Evolutionary conservation across 2,888 invertebrate species (phyloP).

Genomic region (Limnephilus auricula): DNA sequence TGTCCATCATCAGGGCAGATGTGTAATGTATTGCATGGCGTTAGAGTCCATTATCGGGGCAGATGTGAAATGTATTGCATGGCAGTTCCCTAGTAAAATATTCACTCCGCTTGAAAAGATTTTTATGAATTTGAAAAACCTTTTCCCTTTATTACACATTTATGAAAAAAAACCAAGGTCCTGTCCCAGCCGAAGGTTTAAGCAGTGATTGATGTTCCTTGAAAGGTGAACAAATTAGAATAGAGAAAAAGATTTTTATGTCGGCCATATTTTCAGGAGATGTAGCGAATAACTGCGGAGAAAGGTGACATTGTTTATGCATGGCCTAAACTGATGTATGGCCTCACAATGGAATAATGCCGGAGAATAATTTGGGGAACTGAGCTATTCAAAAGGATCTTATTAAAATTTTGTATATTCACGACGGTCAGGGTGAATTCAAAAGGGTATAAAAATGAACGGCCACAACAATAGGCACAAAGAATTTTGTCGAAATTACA

Average conservation of each 20-base stretch:
- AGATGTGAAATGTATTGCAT: no score
- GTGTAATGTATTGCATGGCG: no score
- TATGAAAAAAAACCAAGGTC: background rate
- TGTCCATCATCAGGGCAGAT: no score
- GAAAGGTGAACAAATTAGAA: constrained; percentile 59
- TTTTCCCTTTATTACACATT: background rate
- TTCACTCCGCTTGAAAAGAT: background rate
- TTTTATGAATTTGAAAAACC: background rate
- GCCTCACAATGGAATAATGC: constrained; percentile 34
- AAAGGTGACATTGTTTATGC: constrained; percentile 42
- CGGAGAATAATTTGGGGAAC: background rate
- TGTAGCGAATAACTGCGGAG: constrained; percentile 31
- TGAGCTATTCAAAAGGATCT: background rate
- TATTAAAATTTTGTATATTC: background rate
- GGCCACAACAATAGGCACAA: background rate
- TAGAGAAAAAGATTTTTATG: constrained; percentile 55
- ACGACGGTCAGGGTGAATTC: background rate
- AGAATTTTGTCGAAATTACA: background rate
- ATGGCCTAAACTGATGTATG: constrained; percentile 39
- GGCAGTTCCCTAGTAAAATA: no score
- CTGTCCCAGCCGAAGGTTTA: background rate
- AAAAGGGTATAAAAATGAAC: background rate
- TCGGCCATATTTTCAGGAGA: constrained; percentile 40
- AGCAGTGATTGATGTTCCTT: background rate
- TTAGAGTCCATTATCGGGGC: no score